Conservation (phyloP, 2,888 invertebrate species). For the Luffia ferchaultella region DNA sequence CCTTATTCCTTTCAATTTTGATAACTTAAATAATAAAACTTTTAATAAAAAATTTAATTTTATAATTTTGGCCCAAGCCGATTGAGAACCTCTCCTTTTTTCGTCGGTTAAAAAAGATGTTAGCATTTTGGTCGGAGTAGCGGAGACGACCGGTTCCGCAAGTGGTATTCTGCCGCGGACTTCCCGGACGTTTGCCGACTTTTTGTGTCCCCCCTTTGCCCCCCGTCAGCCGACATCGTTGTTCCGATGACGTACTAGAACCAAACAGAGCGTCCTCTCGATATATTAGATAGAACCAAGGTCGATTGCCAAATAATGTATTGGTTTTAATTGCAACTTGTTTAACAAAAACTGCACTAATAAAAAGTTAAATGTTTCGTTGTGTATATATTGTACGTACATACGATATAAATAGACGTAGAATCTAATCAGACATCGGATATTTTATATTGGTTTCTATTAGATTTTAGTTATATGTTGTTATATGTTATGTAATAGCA, state of each 20-base stretch:
- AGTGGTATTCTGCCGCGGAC: conserved; percentile 55
- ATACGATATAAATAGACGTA: background rate
- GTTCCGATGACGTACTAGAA: background rate
- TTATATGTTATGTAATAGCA: too few species aligned
- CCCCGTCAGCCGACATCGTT: background rate
- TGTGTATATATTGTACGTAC: too few species aligned
- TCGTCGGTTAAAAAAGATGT: too few species aligned
- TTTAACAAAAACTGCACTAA: too few species aligned
- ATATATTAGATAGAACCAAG: background rate
- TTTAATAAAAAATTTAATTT: too few species aligned
- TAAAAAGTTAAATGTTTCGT: too few species aligned
- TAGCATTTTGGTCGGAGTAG: background rate
- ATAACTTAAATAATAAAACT: too few species aligned
- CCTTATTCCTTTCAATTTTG: too few species aligned
- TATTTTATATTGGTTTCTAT: too few species aligned
- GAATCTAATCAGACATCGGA: background rate
- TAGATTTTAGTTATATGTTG: too few species aligned
- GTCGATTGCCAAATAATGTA: background rate
- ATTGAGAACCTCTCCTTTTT: too few species aligned
- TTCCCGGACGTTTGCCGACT: conserved; percentile 44
- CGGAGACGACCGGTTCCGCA: conserved; percentile 44
- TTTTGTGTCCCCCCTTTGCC: conserved; percentile 15
- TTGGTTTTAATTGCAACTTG: background rate
- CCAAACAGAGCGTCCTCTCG: background rate
- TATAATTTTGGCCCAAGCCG: too few species aligned